phyloP scores from a whole-genome alignment of 2,888 invertebrate species.

The Tipula vernalis region DNA sequence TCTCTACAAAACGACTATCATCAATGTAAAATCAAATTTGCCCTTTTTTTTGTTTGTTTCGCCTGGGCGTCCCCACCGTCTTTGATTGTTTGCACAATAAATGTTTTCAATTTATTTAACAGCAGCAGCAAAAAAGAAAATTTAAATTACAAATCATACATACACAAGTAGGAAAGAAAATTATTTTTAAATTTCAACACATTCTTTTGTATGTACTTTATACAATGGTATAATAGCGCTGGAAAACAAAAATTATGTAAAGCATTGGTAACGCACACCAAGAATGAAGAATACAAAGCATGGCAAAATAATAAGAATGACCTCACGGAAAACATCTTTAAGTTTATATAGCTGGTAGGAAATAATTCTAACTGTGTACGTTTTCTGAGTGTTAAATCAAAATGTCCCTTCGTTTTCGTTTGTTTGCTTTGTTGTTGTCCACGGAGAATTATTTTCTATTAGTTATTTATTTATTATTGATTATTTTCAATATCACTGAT shows the following conservation, averaged over 20 bases:
- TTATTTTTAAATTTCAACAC: background rate
- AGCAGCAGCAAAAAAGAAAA: background rate
- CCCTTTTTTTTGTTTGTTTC: background rate
- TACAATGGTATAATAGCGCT: background rate
- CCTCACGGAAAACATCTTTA: background rate
- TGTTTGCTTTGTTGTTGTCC: background rate
- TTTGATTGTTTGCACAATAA: background rate
- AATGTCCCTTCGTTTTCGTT: background rate
- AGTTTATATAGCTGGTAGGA: background rate
- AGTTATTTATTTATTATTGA: too few relatives aligned
- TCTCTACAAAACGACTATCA: background rate
- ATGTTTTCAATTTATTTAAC: constrained; percentile 4
- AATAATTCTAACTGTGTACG: background rate
- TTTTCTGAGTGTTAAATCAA: background rate
- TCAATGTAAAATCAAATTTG: constrained; percentile 4
- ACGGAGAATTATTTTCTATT: background rate
- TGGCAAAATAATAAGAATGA: background rate
- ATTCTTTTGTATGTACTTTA: background rate
- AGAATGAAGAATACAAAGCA: background rate
- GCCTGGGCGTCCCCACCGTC: background rate
- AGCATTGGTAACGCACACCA: background rate
- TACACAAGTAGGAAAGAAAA: background rate
- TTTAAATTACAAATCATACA: background rate
- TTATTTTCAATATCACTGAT: too few relatives aligned
- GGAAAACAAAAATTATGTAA: background rate